Base-by-base conservation (phyloP, 2,888 invertebrate genomes). In the Notodonta dromedarius region DNA sequence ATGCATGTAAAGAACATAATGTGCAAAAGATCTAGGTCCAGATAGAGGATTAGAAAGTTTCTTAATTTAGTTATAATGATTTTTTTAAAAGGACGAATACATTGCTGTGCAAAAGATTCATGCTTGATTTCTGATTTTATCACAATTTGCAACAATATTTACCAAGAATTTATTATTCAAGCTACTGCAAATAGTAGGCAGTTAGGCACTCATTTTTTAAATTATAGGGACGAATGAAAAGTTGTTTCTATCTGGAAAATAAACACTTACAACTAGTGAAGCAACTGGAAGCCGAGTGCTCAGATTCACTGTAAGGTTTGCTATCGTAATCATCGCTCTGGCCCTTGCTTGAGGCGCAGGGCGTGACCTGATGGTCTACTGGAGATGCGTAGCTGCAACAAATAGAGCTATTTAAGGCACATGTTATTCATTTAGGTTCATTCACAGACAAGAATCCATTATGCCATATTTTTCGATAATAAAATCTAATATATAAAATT, bases 281-380 rank as follows among this genome's bases (percentile, higher is more conserved):
- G 65, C 94, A 94, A 71, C 94, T 94, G 8, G 94, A 94, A 0
- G 87, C 93, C 0, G 94, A 94, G 69, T 94, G 94, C 71, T 94
- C 94, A 0, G 94, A 94, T 74, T 94, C 94, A 63, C 91, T 93
- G 76, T 94, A 94, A 0, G 94, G 94, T 64, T 94, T 94, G 81
- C 89, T 91, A 68, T 94, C 91, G 63, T 93, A 93, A 62, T 93
- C 93, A 66, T 92, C 94, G 65, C 93, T 95, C 57, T 95, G 95
- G 11, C 91, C 95, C 60, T 95, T 95, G 81, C 94, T 95, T 9
- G 95, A 95, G 0, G 95, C 91, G 63, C 93, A 92, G 0, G 94
- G 93, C 14, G 93, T 93, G 46, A 87, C 84, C 74, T 90, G 94
- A 62, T 90, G 94, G 82, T 91, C 94, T 71, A 93, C 88, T 11